Percentiles rank a stretch among this genome's conserved stretches.
phyloP scores from a whole-genome alignment of 2,888 invertebrate species.

The Coenonympha glycerion region DNA sequence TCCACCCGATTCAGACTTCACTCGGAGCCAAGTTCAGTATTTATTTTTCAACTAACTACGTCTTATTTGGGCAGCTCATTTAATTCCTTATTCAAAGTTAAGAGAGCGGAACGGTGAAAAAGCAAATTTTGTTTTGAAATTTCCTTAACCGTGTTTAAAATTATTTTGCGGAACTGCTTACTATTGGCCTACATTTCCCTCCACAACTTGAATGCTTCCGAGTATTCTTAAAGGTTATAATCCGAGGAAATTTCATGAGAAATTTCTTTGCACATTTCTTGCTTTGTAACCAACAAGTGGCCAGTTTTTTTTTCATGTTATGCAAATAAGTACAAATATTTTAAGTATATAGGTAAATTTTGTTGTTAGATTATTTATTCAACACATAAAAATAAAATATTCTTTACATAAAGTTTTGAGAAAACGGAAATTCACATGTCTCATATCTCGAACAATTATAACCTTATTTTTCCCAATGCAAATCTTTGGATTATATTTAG shows the following conservation, averaged over 20 bases:
- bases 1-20: constrained; percentile 18
- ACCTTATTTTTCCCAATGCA: too few relatives aligned
- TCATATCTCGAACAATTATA: too few relatives aligned
- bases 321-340: too few relatives aligned
- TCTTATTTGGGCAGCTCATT: constrained; percentile 20
- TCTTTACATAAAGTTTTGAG: too few relatives aligned
- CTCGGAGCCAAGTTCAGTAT: constrained; percentile 19
- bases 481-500: too few relatives aligned
- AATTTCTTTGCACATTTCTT: constrained; percentile 14
- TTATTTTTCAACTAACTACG: constrained; percentile 22
- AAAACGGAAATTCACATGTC: too few relatives aligned
- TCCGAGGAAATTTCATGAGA: constrained; percentile 4
- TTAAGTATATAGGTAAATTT: too few relatives aligned
- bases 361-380: too few relatives aligned
- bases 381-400: too few relatives aligned
- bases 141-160: constrained; percentile 8
- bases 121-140: constrained; percentile 11
- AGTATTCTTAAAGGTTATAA: constrained; percentile 11
- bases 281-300: constrained; percentile 5
- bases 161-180: constrained; percentile 5
- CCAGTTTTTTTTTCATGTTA: too few relatives aligned
- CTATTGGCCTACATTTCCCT: constrained; percentile 12
- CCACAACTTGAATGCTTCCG: constrained; percentile 2
- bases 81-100: constrained; percentile 11
- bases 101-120: constrained; percentile 2